These are phyloP conservation scores for Amyelois transitella DNA, from an alignment of 1,140 invertebrate genomes.

Conservation along the genomic window DNA sequence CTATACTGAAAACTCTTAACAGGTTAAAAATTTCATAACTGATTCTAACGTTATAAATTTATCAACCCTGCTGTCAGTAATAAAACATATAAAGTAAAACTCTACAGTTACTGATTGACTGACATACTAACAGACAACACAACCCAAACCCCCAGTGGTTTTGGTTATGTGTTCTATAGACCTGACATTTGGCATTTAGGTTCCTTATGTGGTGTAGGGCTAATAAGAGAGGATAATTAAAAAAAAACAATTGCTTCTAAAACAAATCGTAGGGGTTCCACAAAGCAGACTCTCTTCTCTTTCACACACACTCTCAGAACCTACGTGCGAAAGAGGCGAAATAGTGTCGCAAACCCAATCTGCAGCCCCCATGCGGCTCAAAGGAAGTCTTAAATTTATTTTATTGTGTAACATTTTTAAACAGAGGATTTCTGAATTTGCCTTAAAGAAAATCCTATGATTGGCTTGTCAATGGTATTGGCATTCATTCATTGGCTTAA, in stretches of 20 bases:
- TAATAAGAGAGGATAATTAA: not conserved
- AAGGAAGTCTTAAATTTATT: conserved; percentile 30
- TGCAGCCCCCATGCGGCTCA: conserved; percentile 11
- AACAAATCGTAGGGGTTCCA: not conserved
- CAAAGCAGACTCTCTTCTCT: not conserved
- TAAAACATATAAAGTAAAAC: no score
- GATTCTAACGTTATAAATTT: no score
- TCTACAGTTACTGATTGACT: no score
- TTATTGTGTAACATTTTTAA: conserved; percentile 23
- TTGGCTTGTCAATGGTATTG: not conserved
- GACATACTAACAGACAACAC: not conserved
- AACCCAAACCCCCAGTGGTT: not conserved
- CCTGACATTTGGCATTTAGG: no score
- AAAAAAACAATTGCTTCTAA: not conserved
- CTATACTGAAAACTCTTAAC: no score
- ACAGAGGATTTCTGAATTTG: not conserved
- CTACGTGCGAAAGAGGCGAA: conserved; percentile 4
- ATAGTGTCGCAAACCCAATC: conserved; percentile 9
- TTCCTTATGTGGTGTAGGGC: not conserved
- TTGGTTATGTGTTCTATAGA: not conserved
- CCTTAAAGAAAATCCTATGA: not conserved
- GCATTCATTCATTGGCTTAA: not conserved
- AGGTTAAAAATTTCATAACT: no score
- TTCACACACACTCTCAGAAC: not conserved
- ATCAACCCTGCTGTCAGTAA: no score